Percentiles rank a stretch among this genome's conserved stretches.
phyloP scores from a whole-genome alignment of 2,888 invertebrate species.

The Luperina nickerlii region DNA sequence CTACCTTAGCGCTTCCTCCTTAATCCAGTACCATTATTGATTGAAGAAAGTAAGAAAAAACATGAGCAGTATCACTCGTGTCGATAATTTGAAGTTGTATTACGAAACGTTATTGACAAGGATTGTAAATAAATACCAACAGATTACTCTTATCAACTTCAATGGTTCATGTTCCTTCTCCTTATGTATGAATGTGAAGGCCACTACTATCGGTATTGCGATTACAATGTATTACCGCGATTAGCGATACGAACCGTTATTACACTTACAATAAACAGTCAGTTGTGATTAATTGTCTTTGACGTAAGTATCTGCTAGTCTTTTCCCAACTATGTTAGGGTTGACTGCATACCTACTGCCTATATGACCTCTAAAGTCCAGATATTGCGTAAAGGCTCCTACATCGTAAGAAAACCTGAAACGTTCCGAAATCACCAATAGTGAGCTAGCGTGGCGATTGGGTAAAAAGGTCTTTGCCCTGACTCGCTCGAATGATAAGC shows the following conservation, averaged over 20 bases:
- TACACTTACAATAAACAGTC: background rate
- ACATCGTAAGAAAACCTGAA: too few species aligned
- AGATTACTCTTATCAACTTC: constrained; percentile 6
- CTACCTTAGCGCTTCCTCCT: too few species aligned
- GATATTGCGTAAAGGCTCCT: too few species aligned
- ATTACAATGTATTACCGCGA: too few species aligned
- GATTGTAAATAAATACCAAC: constrained; percentile 3
- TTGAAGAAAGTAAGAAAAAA: background rate
- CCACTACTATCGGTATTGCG: background rate
- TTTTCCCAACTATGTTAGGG: too few species aligned
- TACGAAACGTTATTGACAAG: background rate
- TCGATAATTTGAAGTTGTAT: background rate
- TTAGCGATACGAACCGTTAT: background rate
- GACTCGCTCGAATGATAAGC: too few species aligned
- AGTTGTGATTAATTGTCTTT: background rate
- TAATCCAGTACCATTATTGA: too few species aligned
- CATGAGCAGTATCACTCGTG: too few species aligned
- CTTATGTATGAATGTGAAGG: background rate
- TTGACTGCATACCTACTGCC: too few species aligned
- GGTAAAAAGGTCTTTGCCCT: too few species aligned
- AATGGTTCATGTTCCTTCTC: background rate
- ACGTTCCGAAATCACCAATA: too few species aligned
- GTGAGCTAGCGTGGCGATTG: too few species aligned
- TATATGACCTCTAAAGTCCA: background rate
- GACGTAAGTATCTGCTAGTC: background rate